These are phyloP conservation scores for Pristionchus arcanus DNA, from an alignment of 2,888 invertebrate species.

Conservation along the genomic window DNA sequence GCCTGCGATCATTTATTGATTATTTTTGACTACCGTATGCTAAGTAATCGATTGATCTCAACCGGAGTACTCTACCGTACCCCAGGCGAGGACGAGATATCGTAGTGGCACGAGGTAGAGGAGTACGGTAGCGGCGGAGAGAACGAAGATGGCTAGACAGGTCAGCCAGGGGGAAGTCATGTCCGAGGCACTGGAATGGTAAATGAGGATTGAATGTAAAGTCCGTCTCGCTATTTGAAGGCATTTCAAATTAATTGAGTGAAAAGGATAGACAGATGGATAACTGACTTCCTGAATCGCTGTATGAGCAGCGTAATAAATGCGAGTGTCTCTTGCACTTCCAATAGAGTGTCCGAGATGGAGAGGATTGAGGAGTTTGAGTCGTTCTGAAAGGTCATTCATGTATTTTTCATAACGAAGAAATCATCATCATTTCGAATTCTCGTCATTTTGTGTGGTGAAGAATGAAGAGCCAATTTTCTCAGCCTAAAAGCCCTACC, in stretches of 20 bases:
- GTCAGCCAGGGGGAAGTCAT: conserved; percentile 97
- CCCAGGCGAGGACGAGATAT: conserved; percentile 93
- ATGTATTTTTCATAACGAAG: not conserved
- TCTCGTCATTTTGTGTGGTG: no score
- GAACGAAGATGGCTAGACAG: conserved; percentile 90
- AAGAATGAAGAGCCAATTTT: no score
- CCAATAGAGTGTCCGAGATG: conserved; percentile 96
- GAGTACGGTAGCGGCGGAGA: conserved; percentile 87
- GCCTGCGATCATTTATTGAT: conserved; percentile 77
- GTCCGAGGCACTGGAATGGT: conserved; percentile 88
- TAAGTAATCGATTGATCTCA: not conserved
- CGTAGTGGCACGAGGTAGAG: conserved; percentile 92
- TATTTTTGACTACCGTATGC: not conserved
- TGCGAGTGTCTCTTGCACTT: conserved; percentile 96
- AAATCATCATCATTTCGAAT: not conserved
- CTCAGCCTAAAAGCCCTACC: no score
- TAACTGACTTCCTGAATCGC: conserved; percentile 90
- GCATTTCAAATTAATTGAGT: no score
- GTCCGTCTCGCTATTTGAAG: no score
- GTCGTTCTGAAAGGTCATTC: conserved; percentile 59
- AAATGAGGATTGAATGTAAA: not conserved
- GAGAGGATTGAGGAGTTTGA: conserved; percentile 87
- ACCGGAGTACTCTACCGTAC: conserved; percentile 80
- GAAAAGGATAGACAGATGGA: not conserved
- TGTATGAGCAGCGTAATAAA: conserved; percentile 95